These are phyloP conservation scores for Macropis europaea DNA, from an alignment of 2,888 invertebrate species.

Conservation along the genomic window DNA sequence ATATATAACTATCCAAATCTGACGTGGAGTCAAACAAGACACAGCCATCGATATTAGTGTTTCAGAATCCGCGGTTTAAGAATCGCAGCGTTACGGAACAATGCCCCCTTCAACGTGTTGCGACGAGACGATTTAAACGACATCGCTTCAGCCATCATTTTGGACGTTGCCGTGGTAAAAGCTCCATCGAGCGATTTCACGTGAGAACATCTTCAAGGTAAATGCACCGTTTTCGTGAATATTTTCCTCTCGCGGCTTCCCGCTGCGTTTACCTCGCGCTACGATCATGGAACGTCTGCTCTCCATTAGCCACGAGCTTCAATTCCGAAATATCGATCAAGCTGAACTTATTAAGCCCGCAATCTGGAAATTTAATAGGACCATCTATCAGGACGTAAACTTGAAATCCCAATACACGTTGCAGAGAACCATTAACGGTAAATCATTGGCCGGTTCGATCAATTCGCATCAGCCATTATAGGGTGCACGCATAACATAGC, in stretches of 20 bases:
- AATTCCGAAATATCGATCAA: neutral
- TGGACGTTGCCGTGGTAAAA: constrained; percentile 12
- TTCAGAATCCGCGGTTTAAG: no score
- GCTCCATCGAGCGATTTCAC: constrained; percentile 15
- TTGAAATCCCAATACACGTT: constrained; percentile 44
- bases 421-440: constrained; percentile 37
- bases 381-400: constrained; percentile 57
- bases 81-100: no score
- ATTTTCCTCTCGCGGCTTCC: neutral
- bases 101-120: constrained; percentile 6
- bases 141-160: constrained; percentile 31
- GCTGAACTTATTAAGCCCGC: constrained; percentile 9
- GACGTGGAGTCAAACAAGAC: no score
- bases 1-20: no score
- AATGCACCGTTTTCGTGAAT: constrained; percentile 2
- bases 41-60: no score
- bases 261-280: no score
- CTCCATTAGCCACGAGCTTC: neutral
- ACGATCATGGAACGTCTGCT: neutral
- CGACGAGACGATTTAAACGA: constrained; percentile 29
- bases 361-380: constrained; percentile 18
- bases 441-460: constrained; percentile 43
- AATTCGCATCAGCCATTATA: constrained; percentile 51
- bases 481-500: constrained; percentile 25
- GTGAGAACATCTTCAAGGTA: constrained; percentile 16